Evolutionary conservation across 2,888 invertebrate species (phyloP).

Genomic region (Timema cristinae): DNA sequence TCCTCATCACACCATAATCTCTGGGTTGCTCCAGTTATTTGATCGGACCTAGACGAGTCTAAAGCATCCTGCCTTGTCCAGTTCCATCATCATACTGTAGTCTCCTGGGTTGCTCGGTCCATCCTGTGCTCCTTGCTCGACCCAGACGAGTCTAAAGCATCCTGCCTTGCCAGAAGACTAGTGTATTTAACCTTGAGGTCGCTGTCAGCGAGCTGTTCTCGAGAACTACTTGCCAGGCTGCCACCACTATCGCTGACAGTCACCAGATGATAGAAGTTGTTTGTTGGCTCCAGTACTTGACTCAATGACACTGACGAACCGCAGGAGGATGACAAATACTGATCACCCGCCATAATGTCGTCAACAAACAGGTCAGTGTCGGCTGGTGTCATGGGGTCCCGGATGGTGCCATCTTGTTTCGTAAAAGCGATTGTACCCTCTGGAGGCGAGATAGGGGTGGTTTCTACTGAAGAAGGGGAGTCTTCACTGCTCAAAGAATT

Average conservation of each 20-base stretch:
- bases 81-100: not conserved
- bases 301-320: conserved; percentile 29
- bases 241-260: conserved; percentile 26
- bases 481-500: conserved; percentile 25
- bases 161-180: conserved; percentile 27
- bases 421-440: not conserved
- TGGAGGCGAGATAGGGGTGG: conserved; percentile 22
- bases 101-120: not conserved
- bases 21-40: conserved; percentile 25
- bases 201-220: conserved; percentile 17
- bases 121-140: not conserved
- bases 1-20: conserved; percentile 26
- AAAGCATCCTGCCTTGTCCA: not conserved
- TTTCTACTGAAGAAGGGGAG: conserved; percentile 24
- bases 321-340: conserved; percentile 23
- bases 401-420: not conserved
- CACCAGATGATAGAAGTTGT: conserved; percentile 28
- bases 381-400: not conserved
- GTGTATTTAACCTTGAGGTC: conserved; percentile 18
- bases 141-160: conserved; percentile 17
- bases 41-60: no score
- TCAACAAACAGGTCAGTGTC: conserved; percentile 4
- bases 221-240: conserved; percentile 24
- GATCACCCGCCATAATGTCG: not conserved
- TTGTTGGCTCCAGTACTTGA: conserved; percentile 26